Evolutionary conservation across 2,888 invertebrate species (phyloP).

Genomic region (Melanostoma mellinum): DNA sequence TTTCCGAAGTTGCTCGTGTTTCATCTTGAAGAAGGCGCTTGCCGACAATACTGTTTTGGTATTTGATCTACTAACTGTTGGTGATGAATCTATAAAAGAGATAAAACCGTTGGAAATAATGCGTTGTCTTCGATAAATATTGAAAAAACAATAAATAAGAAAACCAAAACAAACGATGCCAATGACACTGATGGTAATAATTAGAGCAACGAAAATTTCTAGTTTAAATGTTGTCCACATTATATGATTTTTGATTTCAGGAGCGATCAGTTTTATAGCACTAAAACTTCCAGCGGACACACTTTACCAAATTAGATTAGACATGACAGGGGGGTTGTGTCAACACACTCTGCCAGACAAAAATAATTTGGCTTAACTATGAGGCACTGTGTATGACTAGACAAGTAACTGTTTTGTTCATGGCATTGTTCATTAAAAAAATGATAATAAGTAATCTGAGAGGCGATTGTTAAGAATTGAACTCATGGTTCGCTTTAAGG

Average conservation of each 20-base stretch:
- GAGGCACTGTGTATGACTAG: too few species aligned
- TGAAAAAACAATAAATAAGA: slow-evolving; percentile 37
- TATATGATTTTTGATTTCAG: too few species aligned
- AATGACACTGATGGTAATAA: slow-evolving; percentile 15
- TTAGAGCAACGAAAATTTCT: slow-evolving; percentile 13
- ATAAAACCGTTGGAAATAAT: slow-evolving; percentile 47
- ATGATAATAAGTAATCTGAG: too few species aligned
- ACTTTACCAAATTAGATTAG: too few species aligned
- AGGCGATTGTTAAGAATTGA: neutral
- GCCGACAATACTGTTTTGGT: slow-evolving; percentile 70
- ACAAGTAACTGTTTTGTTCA: too few species aligned
- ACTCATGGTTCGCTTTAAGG: neutral
- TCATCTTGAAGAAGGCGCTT: slow-evolving; percentile 74
- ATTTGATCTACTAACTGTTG: slow-evolving; percentile 48
- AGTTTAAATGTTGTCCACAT: neutral
- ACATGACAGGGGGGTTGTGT: too few species aligned
- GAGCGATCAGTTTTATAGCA: too few species aligned
- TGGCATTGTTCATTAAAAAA: too few species aligned
- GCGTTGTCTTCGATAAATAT: slow-evolving; percentile 33
- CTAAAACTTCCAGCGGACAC: too few species aligned
- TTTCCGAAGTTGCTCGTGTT: slow-evolving; percentile 78
- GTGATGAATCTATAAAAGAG: slow-evolving; percentile 61
- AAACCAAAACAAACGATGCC: slow-evolving; percentile 36
- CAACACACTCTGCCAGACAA: too few species aligned
- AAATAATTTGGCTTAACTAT: neutral